Conservation (phyloP, 2,797 vertebrate genomes). For the Brachymystax lenok region DNA sequence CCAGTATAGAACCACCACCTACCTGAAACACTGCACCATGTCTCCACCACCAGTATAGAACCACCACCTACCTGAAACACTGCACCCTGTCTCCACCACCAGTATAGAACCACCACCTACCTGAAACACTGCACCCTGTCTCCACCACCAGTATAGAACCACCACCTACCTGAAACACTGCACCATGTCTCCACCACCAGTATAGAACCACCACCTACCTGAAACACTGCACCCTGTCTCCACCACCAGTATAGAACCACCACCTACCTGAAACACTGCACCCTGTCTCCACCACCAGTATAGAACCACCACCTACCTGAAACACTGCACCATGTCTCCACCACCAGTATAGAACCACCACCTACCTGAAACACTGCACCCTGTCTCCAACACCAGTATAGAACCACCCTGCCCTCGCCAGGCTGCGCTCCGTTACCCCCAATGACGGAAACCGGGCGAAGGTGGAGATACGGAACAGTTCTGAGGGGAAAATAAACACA, state of each 20-base stretch:
- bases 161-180: constrained; percentile 27
- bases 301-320: too few relatives aligned
- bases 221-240: too few relatives aligned
- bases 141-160: too few relatives aligned
- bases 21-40: too few relatives aligned
- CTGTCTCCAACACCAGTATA: constrained; percentile 90
- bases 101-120: constrained; percentile 95
- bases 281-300: constrained; percentile 87
- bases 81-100: too few relatives aligned
- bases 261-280: constrained; percentile 52
- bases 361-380: constrained; percentile 62
- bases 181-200: constrained; percentile 87
- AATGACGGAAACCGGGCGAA: constrained; percentile 87
- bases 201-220: too few relatives aligned
- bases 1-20: constrained; percentile 90
- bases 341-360: too few relatives aligned
- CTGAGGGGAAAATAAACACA: constrained; percentile 59
- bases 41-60: constrained; percentile 93
- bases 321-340: too few relatives aligned
- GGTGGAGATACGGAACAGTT: constrained; percentile 93
- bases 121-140: too few relatives aligned
- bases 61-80: too few relatives aligned
- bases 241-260: too few relatives aligned
- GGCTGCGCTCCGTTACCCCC: constrained; percentile 85
- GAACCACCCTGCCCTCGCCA: constrained; percentile 94